Evolutionary conservation across 2,113 vertebrate species (phyloP).

Genomic region (Jacana jacana): DNA sequence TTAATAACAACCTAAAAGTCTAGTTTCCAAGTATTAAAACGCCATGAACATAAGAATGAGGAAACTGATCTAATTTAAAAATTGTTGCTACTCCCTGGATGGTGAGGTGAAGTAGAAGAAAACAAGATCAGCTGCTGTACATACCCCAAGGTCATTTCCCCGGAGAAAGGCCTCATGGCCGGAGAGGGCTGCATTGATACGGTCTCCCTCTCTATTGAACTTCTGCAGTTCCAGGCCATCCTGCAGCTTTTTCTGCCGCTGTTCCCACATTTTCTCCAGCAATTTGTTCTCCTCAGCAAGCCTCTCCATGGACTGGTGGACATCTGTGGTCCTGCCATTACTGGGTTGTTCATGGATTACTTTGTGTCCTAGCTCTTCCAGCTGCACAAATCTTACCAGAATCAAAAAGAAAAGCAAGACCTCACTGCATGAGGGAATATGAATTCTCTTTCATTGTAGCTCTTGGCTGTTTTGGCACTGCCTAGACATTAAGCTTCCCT

Average conservation of each 20-base stretch:
- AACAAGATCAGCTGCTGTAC: background rate
- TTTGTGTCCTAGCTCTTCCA: conserved; percentile 61
- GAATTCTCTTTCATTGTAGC: background rate
- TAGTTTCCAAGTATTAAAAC: background rate
- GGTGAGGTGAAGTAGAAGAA: background rate
- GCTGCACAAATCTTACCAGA: conserved; percentile 57
- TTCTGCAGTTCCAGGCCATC: conserved; percentile 81
- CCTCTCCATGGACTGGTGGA: conserved; percentile 60
- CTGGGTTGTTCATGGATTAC: background rate
- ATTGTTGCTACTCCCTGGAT: background rate
- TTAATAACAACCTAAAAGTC: background rate
- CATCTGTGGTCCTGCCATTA: conserved; percentile 23
- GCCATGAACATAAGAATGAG: background rate
- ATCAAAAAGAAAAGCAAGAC: background rate
- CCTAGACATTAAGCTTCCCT: background rate
- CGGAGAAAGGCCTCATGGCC: conserved; percentile 80
- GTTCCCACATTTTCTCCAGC: conserved; percentile 77
- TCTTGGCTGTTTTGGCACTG: background rate
- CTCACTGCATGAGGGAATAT: background rate
- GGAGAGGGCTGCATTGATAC: conserved; percentile 80
- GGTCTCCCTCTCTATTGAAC: conserved; percentile 78
- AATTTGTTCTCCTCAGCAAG: conserved; percentile 67
- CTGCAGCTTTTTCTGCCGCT: conserved; percentile 66
- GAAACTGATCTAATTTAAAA: background rate
- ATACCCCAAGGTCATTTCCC: conserved; percentile 81